Evolutionary conservation across 2,113 vertebrate genomes (phyloP), one percentile per base, ranked within the genome.

Genomic region (Perca flavescens): DNA sequence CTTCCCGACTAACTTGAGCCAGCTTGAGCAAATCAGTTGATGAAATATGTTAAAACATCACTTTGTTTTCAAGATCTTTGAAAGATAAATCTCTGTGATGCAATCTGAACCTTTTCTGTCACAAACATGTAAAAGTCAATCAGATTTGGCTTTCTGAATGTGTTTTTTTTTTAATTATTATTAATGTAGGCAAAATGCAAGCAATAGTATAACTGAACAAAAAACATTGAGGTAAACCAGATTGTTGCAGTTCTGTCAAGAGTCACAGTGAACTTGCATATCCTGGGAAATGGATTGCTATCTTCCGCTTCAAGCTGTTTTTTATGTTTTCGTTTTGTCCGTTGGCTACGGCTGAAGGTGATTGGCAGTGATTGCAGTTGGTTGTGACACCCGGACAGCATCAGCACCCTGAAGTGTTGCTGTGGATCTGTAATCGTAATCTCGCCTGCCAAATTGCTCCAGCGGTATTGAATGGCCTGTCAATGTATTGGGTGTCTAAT

Each of bases 351-450:
- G 49, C 84, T 88, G 69, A 67, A 62, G 63, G 78, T 88, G 92
- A 91, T 77, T 88, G 90, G 82, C 90, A 87, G 83, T 68, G 84
- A 91, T 88, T 86, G 80, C 54, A 58, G 73, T 50, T 47, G 56
- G 21, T 77, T 79, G 71, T 91, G 92, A 91, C 89, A 88, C 84
- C 68, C 58, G 74, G 70, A 91, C 82, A 62, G 66, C 89, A 84
- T 76, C 89, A 80, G 87, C 80, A 64, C 80, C 83, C 84, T 50
- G 61, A 79, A 58, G 73, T 79, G 84, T 74, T 79, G 52, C 77
- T 50, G 68, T 50, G 66, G 72, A 66, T 87, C 60, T 85, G 84
- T 83, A 79, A 40, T 84, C 10, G 3, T 77, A 64, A 79, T 58
- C 73, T 88, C 79, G 86, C 87, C 75, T 87, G 87, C 72, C 89